These are phyloP conservation scores for Paradisaea rubra DNA, from an alignment of 2,113 vertebrate species.

Conservation along the genomic window DNA sequence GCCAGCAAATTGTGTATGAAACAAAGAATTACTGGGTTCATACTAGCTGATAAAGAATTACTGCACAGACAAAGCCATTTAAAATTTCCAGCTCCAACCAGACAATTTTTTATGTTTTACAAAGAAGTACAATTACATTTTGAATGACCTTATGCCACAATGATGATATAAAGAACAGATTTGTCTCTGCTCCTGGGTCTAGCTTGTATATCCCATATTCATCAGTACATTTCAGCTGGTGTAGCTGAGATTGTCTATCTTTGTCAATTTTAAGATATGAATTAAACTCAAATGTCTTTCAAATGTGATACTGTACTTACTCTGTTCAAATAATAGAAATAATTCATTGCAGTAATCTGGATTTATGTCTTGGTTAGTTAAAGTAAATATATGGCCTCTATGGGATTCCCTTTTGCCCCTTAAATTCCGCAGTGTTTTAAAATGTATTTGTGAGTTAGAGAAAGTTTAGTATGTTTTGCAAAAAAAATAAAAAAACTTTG, in stretches of 20 bases:
- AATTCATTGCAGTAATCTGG: slow-evolving; percentile 81
- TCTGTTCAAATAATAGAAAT: slow-evolving; percentile 72
- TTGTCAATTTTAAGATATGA: slow-evolving; percentile 57
- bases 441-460: slow-evolving; percentile 11
- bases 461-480: slow-evolving; percentile 24
- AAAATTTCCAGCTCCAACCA: slow-evolving; percentile 49
- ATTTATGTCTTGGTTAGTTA: slow-evolving; percentile 85
- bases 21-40: slow-evolving; percentile 59
- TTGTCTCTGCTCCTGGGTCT: slow-evolving; percentile 47
- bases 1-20: slow-evolving; percentile 40
- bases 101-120: slow-evolving; percentile 55
- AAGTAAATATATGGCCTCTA: slow-evolving; percentile 79
- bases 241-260: slow-evolving; percentile 42
- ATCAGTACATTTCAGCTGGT: slow-evolving; percentile 48
- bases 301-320: slow-evolving; percentile 63
- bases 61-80: slow-evolving; percentile 43
- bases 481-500: not conserved
- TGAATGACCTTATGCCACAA: slow-evolving; percentile 51
- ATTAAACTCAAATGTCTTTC: slow-evolving; percentile 66
- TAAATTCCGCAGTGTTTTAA: slow-evolving; percentile 56
- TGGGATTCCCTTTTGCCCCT: slow-evolving; percentile 73
- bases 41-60: slow-evolving; percentile 38
- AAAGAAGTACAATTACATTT: slow-evolving; percentile 62
- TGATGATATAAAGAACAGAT: slow-evolving; percentile 66
- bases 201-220: slow-evolving; percentile 46